These are phyloP conservation scores for Pristiophorus japonicus DNA, from an alignment of 2,113 vertebrate genomes.

Conservation along the genomic window DNA sequence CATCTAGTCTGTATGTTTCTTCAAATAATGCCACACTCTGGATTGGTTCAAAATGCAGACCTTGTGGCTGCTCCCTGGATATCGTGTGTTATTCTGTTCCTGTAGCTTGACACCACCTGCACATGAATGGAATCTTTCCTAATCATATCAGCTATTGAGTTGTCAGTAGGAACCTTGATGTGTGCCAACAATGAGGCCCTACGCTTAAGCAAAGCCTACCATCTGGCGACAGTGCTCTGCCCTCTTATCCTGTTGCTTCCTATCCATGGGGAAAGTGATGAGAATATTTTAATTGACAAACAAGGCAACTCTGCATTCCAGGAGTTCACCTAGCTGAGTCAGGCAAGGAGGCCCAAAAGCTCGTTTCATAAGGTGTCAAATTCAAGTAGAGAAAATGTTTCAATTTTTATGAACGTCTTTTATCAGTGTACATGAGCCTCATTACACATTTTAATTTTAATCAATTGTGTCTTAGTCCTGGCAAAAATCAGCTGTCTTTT, in stretches of 20 bases:
- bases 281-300: background rate
- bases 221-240: background rate
- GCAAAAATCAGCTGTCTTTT: background rate
- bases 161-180: background rate
- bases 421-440: background rate
- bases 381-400: background rate
- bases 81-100: background rate
- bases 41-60: background rate
- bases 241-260: background rate
- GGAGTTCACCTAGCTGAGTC: background rate
- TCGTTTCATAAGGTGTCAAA: background rate
- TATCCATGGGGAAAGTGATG: background rate
- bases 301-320: background rate
- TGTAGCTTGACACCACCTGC: background rate
- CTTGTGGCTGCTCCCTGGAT: too few species aligned
- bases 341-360: background rate
- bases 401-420: background rate
- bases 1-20: background rate
- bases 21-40: background rate
- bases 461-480: background rate
- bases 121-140: background rate
- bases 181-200: background rate
- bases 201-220: too few species aligned
- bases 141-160: background rate
- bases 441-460: background rate